Conservation (phyloP, 2,113 vertebrate species). For the Ctenodactylus gundi region DNA sequence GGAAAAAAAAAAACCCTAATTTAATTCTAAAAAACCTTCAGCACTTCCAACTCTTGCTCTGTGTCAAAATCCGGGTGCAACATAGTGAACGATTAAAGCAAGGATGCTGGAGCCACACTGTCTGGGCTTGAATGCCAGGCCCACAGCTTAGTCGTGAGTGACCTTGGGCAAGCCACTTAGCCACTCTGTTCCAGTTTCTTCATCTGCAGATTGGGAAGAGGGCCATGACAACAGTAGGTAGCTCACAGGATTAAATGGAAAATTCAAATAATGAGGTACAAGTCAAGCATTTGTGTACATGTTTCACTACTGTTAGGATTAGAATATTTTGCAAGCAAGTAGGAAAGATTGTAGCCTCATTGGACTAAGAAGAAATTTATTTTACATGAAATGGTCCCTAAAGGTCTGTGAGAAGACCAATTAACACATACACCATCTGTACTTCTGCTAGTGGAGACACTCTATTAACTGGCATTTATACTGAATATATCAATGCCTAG, state of each 20-base stretch:
- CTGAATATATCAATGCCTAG: neutral
- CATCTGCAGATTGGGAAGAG: neutral
- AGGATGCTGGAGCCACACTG: neutral
- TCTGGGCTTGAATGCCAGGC: neutral
- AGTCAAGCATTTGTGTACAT: neutral
- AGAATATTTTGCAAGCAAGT: neutral
- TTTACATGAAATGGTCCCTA: neutral
- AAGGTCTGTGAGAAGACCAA: neutral
- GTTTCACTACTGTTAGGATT: neutral
- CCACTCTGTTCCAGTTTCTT: neutral
- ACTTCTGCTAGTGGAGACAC: neutral
- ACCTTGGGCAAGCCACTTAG: neutral
- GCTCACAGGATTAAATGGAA: neutral
- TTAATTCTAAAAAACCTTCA: too few relatives aligned
- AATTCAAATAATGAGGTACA: neutral
- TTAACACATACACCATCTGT: neutral
- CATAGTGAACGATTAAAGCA: neutral
- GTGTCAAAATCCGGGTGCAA: neutral
- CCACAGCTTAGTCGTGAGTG: neutral
- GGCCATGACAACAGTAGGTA: neutral
- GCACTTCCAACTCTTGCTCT: neutral
- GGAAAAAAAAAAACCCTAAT: neutral
- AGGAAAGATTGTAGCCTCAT: neutral
- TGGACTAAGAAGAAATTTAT: neutral
- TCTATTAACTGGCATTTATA: neutral